phyloP scores from a whole-genome alignment of 2,113 vertebrate genomes.

The Albula goreensis region DNA sequence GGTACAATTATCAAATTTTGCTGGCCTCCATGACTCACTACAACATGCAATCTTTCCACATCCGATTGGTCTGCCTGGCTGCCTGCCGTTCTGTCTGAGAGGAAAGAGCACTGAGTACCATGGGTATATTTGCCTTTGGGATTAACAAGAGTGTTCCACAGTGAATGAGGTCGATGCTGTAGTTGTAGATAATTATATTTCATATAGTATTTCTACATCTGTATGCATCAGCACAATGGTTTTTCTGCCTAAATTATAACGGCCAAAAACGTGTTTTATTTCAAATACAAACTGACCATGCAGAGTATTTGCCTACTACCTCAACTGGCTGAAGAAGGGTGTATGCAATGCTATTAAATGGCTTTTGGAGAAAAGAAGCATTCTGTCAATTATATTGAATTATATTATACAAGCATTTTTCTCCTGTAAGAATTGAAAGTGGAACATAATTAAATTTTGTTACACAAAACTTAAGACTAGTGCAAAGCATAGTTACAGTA shows the following conservation, averaged over 20 bases:
- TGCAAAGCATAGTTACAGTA: neutral
- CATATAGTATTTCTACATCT: neutral
- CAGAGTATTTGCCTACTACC: neutral
- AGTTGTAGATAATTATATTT: slow-evolving; percentile 21
- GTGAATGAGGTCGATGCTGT: no score
- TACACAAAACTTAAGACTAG: no score
- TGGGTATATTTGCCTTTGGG: neutral
- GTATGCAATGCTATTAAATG: neutral
- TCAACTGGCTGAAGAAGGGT: neutral
- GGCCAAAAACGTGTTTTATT: neutral
- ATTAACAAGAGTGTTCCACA: neutral
- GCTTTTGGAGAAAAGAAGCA: no score
- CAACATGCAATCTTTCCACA: slow-evolving; percentile 61
- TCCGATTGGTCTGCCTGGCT: slow-evolving; percentile 39
- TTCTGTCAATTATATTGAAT: no score
- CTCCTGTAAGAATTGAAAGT: no score
- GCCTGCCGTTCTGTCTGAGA: slow-evolving; percentile 7
- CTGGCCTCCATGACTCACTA: slow-evolving; percentile 51
- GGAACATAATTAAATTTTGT: no score
- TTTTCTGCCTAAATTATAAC: neutral
- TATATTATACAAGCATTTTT: no score
- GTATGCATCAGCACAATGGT: neutral
- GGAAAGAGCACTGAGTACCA: neutral
- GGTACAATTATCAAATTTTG: slow-evolving; percentile 43
- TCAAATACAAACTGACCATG: no score